Evolutionary conservation across 2,888 invertebrate genomes (phyloP).

Genomic region (Dermolepida albohirtum): DNA sequence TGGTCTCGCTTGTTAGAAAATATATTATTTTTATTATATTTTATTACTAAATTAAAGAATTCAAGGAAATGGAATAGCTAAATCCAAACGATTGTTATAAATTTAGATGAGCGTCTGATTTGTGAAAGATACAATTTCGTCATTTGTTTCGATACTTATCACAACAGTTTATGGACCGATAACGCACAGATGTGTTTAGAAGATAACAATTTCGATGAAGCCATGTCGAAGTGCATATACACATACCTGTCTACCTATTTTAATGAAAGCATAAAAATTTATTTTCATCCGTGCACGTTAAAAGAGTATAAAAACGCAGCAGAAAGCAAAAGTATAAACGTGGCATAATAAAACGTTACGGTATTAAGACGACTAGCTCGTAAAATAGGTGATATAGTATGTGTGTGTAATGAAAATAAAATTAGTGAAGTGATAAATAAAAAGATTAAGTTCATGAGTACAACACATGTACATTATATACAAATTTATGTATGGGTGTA

Average conservation of each 20-base stretch:
- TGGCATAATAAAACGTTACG: constrained; percentile 27
- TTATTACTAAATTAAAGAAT: no score
- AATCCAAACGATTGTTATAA: no score
- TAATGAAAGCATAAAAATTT: constrained; percentile 32
- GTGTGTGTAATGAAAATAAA: constrained; percentile 26
- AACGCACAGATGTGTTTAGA: constrained; percentile 3
- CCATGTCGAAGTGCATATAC: constrained; percentile 15
- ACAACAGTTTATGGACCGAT: constrained; percentile 21
- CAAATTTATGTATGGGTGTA: neutral
- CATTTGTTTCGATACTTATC: neutral
- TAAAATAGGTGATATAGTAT: constrained; percentile 21
- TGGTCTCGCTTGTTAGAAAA: no score
- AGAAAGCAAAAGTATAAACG: constrained; percentile 30
- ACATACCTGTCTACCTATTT: constrained; percentile 1
- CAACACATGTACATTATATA: neutral
- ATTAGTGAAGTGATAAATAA: constrained; percentile 33
- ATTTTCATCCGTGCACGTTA: constrained; percentile 12
- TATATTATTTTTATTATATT: no score
- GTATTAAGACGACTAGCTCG: constrained; percentile 31
- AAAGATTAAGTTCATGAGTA: constrained; percentile 11
- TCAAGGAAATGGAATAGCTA: no score
- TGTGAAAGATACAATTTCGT: no score
- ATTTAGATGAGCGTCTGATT: no score
- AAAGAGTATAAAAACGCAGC: constrained; percentile 23
- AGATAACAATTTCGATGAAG: constrained; percentile 27